A percentile compares a stretch with the other conserved stretches of the same genome.
Conservation (phyloP, 2,113 vertebrate genomes). For the Epinephelus cyanopodus region DNA sequence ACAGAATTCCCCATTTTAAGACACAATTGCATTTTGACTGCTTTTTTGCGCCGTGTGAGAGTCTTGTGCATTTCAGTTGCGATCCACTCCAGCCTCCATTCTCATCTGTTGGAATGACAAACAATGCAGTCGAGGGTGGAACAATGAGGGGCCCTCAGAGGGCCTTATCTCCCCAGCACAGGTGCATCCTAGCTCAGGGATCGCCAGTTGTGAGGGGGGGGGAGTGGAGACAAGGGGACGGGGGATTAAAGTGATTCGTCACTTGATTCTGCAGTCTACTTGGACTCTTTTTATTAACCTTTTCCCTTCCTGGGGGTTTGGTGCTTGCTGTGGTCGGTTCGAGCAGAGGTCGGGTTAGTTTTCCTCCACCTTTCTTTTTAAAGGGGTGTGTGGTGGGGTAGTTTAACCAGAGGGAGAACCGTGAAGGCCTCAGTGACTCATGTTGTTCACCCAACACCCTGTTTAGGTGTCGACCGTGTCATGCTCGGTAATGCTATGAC, state of each 20-base stretch:
- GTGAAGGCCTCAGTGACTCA: slow-evolving; percentile 54
- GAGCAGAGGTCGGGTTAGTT: slow-evolving; percentile 26
- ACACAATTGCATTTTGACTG: slow-evolving; percentile 32
- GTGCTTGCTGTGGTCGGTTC: background rate
- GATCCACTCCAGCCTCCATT: slow-evolving; percentile 66
- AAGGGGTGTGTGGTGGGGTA: slow-evolving; percentile 5
- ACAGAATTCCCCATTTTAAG: slow-evolving; percentile 17
- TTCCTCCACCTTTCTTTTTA: background rate
- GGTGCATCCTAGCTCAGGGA: slow-evolving; percentile 86
- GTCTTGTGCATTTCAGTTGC: slow-evolving; percentile 68
- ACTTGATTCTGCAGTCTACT: slow-evolving; percentile 73
- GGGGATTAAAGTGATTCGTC: slow-evolving; percentile 80
- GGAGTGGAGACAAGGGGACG: slow-evolving; percentile 63
- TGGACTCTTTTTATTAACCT: slow-evolving; percentile 56
- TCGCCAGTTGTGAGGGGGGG: slow-evolving; percentile 69
- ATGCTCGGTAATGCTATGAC: slow-evolving; percentile 60
- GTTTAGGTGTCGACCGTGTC: slow-evolving; percentile 50
- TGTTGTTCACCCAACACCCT: slow-evolving; percentile 53
- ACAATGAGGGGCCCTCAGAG: slow-evolving; percentile 84
- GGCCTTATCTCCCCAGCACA: slow-evolving; percentile 87
- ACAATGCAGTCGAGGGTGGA: slow-evolving; percentile 82
- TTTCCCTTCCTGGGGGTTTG: slow-evolving; percentile 53
- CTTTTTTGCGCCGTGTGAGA: background rate
- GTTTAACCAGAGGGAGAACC: slow-evolving; percentile 53
- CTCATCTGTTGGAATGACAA: slow-evolving; percentile 84